These are phyloP conservation scores for Centropyge bicolor DNA, from an alignment of 2,797 vertebrate genomes.

Conservation along the genomic window DNA sequence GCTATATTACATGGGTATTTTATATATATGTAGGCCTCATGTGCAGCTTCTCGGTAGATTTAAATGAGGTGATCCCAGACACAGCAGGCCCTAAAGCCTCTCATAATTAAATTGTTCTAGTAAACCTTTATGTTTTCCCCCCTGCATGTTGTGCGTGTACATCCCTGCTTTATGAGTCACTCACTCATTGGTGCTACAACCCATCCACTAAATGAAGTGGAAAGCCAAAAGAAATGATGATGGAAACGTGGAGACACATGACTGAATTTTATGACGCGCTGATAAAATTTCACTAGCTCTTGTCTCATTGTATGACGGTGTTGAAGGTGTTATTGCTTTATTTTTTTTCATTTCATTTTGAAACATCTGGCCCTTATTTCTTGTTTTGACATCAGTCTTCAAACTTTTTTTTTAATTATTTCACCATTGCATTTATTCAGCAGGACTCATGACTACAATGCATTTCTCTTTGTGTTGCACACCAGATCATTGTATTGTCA, in stretches of 20 bases:
- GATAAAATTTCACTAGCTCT: conserved; percentile 73
- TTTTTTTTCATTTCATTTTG: conserved; percentile 29
- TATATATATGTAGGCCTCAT: conserved; percentile 11
- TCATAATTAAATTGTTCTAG: conserved; percentile 83
- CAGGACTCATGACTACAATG: background rate
- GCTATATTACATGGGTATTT: background rate
- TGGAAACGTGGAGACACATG: conserved; percentile 72
- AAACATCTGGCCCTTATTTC: background rate
- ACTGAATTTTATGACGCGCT: conserved; percentile 76
- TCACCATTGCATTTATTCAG: conserved; percentile 17
- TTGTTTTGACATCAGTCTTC: conserved; percentile 16
- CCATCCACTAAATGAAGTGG: conserved; percentile 84
- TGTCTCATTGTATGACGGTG: conserved; percentile 53
- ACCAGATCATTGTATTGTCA: conserved; percentile 13
- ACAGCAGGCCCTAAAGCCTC: conserved; percentile 59
- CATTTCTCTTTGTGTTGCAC: conserved; percentile 7
- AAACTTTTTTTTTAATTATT: conserved; percentile 5
- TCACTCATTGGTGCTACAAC: conserved; percentile 60
- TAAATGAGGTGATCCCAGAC: conserved; percentile 57
- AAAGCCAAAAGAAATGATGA: conserved; percentile 78
- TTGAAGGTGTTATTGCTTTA: conserved; percentile 34
- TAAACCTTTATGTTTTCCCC: conserved; percentile 74
- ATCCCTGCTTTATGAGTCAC: conserved; percentile 81
- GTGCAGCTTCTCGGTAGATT: conserved; percentile 39
- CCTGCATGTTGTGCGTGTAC: conserved; percentile 45